Percentiles rank a stretch among this genome's conserved stretches.
phyloP scores from a whole-genome alignment of 2,888 invertebrate genomes.

The Disparrhopalites patrizii region DNA sequence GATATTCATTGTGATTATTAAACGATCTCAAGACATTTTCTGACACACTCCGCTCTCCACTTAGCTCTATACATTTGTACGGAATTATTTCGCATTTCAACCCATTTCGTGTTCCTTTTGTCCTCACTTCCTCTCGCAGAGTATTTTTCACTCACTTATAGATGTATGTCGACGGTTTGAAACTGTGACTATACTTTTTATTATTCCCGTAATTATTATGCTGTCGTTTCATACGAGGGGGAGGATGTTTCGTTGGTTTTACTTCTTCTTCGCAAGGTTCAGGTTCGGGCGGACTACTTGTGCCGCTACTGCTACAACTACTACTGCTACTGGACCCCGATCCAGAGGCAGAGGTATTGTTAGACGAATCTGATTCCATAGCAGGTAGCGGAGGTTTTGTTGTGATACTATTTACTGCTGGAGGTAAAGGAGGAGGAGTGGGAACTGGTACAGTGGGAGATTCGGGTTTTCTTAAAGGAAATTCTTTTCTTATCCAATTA shows the following conservation, averaged over 20 bases:
- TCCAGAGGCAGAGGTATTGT: constrained; percentile 20
- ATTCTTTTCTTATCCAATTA: constrained; percentile 61
- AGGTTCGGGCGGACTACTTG: constrained; percentile 29
- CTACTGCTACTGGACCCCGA: constrained; percentile 26
- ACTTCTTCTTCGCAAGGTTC: constrained; percentile 21
- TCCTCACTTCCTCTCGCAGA: neutral
- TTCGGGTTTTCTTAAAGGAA: constrained; percentile 49
- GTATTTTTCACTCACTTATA: constrained; percentile 7
- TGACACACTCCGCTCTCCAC: constrained; percentile 10
- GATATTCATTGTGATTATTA: constrained; percentile 20
- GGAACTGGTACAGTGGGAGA: constrained; percentile 15
- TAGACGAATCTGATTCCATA: constrained; percentile 26
- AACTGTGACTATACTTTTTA: neutral
- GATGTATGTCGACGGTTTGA: neutral
- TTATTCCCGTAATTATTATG: constrained; percentile 1
- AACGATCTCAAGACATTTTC: constrained; percentile 17
- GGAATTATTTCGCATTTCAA: constrained; percentile 13
- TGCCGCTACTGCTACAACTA: constrained; percentile 29
- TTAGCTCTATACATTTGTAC: constrained; percentile 22
- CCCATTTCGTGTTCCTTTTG: constrained; percentile 8
- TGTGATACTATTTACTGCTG: constrained; percentile 17
- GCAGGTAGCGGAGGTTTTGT: constrained; percentile 19
- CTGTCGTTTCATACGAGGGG: neutral
- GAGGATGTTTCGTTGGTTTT: constrained; percentile 8
- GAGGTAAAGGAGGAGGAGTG: constrained; percentile 18